These are phyloP conservation scores for Ochropleura leucogaster DNA, from an alignment of 2,888 invertebrate genomes.

Conservation along the genomic window DNA sequence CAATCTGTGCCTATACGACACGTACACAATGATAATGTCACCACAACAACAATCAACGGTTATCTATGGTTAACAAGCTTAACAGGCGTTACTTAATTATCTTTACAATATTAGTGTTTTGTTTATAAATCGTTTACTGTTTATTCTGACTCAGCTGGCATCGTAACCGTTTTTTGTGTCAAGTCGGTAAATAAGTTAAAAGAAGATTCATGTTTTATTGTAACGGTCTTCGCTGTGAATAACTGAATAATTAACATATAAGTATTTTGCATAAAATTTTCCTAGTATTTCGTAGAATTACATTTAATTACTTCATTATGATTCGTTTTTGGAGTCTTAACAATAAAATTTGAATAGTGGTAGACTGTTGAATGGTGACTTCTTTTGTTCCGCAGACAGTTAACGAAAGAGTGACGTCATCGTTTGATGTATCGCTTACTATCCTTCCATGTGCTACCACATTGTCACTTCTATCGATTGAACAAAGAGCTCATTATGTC, in stretches of 20 bases:
- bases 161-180: slow-evolving; percentile 22
- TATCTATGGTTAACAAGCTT: slow-evolving; percentile 49
- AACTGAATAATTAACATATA: neutral
- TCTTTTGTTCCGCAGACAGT: slow-evolving; percentile 53
- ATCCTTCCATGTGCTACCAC: slow-evolving; percentile 60
- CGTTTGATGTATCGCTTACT: slow-evolving; percentile 54
- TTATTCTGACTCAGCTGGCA: slow-evolving; percentile 37
- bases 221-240: neutral
- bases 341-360: slow-evolving; percentile 26
- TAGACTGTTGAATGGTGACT: slow-evolving; percentile 34
- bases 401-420: slow-evolving; percentile 52
- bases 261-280: neutral
- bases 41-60: slow-evolving; percentile 38
- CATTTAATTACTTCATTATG: slow-evolving; percentile 40
- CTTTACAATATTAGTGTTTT: slow-evolving; percentile 44
- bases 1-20: slow-evolving; percentile 6
- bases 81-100: slow-evolving; percentile 51
- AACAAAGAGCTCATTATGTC: slow-evolving; percentile 70
- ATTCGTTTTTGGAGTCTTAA: slow-evolving; percentile 18
- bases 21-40: slow-evolving; percentile 40
- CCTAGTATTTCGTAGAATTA: slow-evolving; percentile 7
- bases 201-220: neutral
- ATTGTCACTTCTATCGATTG: slow-evolving; percentile 62
- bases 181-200: slow-evolving; percentile 4
- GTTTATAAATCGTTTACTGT: slow-evolving; percentile 41